Percentiles rank a stretch among this genome's conserved stretches.
Evolutionary conservation across 2,797 vertebrate species (phyloP).

Genomic region (Taeniopygia guttata): DNA sequence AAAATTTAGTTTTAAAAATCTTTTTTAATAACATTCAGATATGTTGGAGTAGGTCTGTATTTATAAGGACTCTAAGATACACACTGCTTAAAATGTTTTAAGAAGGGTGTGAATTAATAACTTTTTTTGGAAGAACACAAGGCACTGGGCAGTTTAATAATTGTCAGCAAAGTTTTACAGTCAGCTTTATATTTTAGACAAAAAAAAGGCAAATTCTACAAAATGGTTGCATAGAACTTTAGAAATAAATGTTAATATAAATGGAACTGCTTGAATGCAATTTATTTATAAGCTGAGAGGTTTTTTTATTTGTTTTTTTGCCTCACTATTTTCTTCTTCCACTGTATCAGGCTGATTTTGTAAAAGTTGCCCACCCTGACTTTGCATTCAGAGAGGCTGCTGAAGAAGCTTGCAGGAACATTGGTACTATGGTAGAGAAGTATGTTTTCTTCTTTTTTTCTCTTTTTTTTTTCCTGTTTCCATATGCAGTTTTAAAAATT

Average conservation of each 20-base stretch:
- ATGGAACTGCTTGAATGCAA: neutral
- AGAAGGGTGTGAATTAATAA: neutral
- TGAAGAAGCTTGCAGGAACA: conserved; percentile 90
- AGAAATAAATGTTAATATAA: neutral
- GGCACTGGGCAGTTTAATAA: neutral
- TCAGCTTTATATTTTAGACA: neutral
- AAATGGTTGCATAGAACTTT: neutral
- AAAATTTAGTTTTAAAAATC: neutral
- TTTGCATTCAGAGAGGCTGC: conserved; percentile 89
- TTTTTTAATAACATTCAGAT: neutral
- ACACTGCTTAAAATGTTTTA: neutral
- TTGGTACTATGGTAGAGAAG: conserved; percentile 95
- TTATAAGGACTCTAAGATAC: neutral
- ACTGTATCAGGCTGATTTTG: conserved; percentile 88
- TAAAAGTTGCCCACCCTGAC: conserved; percentile 94
- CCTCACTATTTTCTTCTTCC: neutral
- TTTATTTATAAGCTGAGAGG: neutral
- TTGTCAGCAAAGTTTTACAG: neutral
- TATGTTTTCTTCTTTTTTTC: conserved; percentile 62
- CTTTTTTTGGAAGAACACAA: neutral
- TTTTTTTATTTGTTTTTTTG: neutral
- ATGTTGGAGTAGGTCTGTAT: neutral
- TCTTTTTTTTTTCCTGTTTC: neutral
- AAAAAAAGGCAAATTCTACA: neutral
- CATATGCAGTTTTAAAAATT: neutral